Percentiles rank a stretch among this genome's conserved stretches.
Conservation (phyloP, 1,140 invertebrate genomes). For the Drosophila sechellia region DNA sequence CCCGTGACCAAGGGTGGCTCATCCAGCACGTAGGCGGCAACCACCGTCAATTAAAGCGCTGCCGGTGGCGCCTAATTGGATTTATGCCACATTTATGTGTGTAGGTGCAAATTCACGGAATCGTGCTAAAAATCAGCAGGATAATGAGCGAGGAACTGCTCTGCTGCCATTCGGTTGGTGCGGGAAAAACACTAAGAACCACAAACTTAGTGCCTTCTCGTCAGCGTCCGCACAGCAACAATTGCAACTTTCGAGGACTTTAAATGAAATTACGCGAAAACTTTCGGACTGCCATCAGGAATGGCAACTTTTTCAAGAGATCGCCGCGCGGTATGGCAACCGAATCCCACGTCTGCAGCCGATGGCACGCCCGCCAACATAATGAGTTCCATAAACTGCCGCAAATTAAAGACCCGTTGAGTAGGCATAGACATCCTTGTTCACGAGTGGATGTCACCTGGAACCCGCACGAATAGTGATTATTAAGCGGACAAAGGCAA, state of each 20-base stretch:
- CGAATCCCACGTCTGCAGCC: slow-evolving; percentile 41
- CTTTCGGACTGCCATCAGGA: slow-evolving; percentile 51
- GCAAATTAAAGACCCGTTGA: slow-evolving; percentile 73
- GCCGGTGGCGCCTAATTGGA: slow-evolving; percentile 76
- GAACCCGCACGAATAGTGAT: background rate
- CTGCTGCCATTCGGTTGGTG: slow-evolving; percentile 37
- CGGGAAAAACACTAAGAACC: slow-evolving; percentile 30
- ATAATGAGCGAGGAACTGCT: slow-evolving; percentile 64
- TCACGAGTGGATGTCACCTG: slow-evolving; percentile 19
- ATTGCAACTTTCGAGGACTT: slow-evolving; percentile 81
- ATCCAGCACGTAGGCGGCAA: slow-evolving; percentile 61
- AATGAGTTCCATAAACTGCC: slow-evolving; percentile 82
- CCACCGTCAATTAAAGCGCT: slow-evolving; percentile 77
- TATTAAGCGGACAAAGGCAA: background rate
- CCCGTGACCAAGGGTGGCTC: slow-evolving; percentile 30
- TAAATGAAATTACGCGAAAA: slow-evolving; percentile 82
- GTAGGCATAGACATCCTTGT: slow-evolving; percentile 15
- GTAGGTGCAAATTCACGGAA: slow-evolving; percentile 73
- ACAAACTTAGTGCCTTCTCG: slow-evolving; percentile 50
- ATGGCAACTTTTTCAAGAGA: slow-evolving; percentile 73
- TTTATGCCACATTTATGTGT: slow-evolving; percentile 81
- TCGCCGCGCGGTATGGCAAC: slow-evolving; percentile 20
- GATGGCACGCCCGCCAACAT: slow-evolving; percentile 61
- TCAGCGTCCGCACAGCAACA: slow-evolving; percentile 40
- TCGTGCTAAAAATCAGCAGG: slow-evolving; percentile 69